These are phyloP conservation scores for Poecile atricapillus DNA, from an alignment of 2,113 vertebrate genomes.

Conservation along the genomic window DNA sequence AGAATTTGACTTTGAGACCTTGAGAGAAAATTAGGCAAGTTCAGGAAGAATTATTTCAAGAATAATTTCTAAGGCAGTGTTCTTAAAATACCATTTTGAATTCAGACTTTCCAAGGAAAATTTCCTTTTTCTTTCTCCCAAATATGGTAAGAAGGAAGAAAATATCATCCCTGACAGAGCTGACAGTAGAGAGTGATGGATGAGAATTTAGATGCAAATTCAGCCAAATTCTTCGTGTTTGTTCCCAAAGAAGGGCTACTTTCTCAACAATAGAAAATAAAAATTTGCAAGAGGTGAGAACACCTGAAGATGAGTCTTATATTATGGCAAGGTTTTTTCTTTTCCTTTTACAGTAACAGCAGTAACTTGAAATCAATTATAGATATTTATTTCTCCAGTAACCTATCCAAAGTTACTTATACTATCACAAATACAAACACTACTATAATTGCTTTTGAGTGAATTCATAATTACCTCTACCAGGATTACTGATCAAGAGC, in stretches of 20 bases:
- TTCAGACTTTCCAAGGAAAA: background rate
- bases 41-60: background rate
- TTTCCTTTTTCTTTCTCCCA: background rate
- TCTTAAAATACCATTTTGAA: background rate
- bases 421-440: conserved; percentile 5
- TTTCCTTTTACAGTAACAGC: background rate
- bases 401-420: background rate
- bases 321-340: background rate
- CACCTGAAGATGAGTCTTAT: background rate
- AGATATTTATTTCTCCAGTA: conserved; percentile 46
- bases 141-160: background rate
- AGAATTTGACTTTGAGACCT: background rate
- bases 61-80: rapidly evolving
- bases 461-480: background rate
- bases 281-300: background rate
- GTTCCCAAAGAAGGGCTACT: background rate
- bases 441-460: conserved; percentile 24
- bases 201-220: background rate
- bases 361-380: conserved; percentile 37
- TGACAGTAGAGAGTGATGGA: background rate
- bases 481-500: conserved; percentile 17
- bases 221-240: background rate
- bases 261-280: background rate
- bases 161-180: background rate
- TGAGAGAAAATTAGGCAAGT: background rate